These are phyloP conservation scores for Schizothorax lantsangensis DNA, from an alignment of 2,797 vertebrate genomes.

Conservation along the genomic window DNA sequence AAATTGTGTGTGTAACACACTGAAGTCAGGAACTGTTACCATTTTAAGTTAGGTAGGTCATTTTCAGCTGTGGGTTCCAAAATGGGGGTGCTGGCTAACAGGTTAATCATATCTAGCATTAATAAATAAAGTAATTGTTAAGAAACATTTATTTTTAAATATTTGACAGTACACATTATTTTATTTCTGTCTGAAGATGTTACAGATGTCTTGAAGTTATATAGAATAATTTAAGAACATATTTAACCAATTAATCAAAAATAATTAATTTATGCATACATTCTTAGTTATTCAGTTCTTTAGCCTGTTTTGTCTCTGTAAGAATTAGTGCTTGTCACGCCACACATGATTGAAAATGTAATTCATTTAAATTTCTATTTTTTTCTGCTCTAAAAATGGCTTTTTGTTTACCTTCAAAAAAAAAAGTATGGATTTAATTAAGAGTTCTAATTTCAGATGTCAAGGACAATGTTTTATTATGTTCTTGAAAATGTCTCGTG, in stretches of 20 bases:
- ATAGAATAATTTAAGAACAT: neutral
- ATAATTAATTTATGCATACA: neutral
- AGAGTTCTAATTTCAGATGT: constrained; percentile 59
- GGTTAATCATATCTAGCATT: neutral
- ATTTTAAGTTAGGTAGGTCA: too few species aligned
- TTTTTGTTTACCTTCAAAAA: neutral
- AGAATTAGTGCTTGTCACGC: constrained; percentile 50
- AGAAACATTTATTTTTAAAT: neutral
- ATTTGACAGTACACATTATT: neutral
- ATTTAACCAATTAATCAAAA: neutral
- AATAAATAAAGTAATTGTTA: neutral
- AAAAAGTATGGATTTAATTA: constrained; percentile 62
- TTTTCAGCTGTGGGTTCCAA: too few species aligned
- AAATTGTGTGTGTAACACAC: too few species aligned
- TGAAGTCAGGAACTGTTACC: too few species aligned
- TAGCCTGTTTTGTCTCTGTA: neutral
- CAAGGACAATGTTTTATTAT: constrained; percentile 63
- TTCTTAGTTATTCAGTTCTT: neutral
- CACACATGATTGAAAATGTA: constrained; percentile 67
- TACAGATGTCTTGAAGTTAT: neutral
- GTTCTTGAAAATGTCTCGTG: constrained; percentile 60
- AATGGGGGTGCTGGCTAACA: too few species aligned
- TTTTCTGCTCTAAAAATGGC: constrained; percentile 17
- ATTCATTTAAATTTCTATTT: constrained; percentile 64
- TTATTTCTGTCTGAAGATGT: constrained; percentile 7